Percentiles rank a stretch among this genome's conserved stretches.
These are phyloP conservation scores for Eupristina koningsbergeri DNA, from an alignment of 1,140 invertebrate species.

Conservation along the genomic window DNA sequence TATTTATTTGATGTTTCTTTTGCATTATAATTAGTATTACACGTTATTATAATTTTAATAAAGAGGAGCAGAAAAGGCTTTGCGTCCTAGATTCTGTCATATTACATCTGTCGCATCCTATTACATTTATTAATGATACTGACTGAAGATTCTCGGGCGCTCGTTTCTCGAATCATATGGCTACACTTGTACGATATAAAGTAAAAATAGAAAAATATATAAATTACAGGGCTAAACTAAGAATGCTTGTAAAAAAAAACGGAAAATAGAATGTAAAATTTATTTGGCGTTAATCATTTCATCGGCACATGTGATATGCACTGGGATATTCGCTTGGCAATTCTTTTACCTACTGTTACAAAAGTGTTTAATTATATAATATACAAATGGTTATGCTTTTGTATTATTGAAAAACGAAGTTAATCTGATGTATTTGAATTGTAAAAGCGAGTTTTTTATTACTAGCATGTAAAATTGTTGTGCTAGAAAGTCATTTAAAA, in stretches of 20 bases:
- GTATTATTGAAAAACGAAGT: not conserved
- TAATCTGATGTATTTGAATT: not conserved
- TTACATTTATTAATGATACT: no score
- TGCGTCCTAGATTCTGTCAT: no score
- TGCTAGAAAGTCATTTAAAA: not conserved
- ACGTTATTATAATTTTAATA: constrained; percentile 33
- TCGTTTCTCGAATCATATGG: constrained; percentile 1
- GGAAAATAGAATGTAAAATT: no score
- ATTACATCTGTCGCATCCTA: no score
- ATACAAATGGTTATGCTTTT: not conserved
- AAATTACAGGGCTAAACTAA: not conserved
- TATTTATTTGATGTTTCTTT: not conserved
- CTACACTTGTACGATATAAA: not conserved
- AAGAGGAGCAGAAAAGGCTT: constrained; percentile 7
- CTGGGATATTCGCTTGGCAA: no score
- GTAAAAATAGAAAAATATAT: not conserved
- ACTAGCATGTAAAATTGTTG: not conserved
- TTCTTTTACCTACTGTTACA: no score
- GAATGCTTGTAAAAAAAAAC: no score
- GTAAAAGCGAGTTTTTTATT: not conserved
- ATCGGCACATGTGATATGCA: no score
- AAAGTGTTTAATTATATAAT: not conserved
- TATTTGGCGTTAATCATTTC: no score
- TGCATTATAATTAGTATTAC: constrained; percentile 27
- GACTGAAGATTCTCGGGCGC: constrained; percentile 9